These are phyloP conservation scores for Poliocrania exsul DNA, from an alignment of 2,797 vertebrate genomes.

Conservation along the genomic window DNA sequence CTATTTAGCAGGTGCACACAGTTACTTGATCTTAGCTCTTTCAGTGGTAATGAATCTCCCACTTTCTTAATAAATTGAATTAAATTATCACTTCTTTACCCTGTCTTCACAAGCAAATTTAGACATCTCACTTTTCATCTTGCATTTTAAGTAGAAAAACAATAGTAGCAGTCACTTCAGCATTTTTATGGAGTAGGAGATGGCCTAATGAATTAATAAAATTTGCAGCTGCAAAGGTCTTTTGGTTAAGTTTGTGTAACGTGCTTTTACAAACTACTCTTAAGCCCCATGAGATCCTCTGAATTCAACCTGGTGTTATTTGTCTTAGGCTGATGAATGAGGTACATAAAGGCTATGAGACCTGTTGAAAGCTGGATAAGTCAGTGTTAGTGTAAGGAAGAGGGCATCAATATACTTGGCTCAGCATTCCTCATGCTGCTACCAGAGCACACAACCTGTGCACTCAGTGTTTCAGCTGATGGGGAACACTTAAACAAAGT, in stretches of 20 bases:
- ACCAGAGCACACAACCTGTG: background rate
- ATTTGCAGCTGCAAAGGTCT: background rate
- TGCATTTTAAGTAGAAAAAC: conserved; percentile 5
- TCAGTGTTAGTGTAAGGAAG: background rate
- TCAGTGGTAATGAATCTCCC: background rate
- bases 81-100: background rate
- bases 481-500: background rate
- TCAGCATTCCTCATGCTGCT: background rate
- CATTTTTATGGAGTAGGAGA: background rate
- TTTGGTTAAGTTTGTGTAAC: background rate
- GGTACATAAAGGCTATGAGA: background rate
- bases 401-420: background rate
- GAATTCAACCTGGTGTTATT: background rate
- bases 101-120: background rate
- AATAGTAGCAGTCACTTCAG: background rate
- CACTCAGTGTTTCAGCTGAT: background rate
- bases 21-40: background rate
- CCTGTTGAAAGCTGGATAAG: background rate
- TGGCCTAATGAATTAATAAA: background rate
- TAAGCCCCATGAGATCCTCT: background rate
- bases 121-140: background rate
- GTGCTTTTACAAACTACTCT: background rate
- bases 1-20: background rate
- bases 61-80: conserved; percentile 12
- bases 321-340: background rate